These are phyloP conservation scores for Perognathus longimembris DNA, from an alignment of 2,113 vertebrate species.

Conservation along the genomic window DNA sequence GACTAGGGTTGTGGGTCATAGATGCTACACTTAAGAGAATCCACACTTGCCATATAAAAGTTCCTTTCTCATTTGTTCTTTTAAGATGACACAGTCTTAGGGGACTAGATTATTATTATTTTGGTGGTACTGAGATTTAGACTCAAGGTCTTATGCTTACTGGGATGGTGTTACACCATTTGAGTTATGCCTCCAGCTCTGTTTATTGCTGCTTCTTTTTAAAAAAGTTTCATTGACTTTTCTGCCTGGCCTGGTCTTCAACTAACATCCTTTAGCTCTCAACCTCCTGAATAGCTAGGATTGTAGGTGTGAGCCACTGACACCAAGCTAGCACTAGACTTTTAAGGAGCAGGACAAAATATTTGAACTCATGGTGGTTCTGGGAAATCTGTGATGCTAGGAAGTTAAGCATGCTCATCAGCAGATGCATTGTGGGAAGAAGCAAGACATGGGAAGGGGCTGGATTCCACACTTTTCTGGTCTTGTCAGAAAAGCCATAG, in stretches of 20 bases:
- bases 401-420: neutral
- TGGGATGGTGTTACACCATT: too few relatives aligned
- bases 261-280: too few relatives aligned
- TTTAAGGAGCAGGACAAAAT: neutral
- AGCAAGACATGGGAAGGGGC: neutral
- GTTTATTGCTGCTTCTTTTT: too few relatives aligned
- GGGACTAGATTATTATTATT: neutral
- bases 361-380: neutral
- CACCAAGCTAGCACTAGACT: neutral
- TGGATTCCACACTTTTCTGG: neutral
- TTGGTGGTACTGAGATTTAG: too few relatives aligned
- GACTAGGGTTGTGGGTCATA: too few relatives aligned
- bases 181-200: too few relatives aligned
- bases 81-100: neutral
- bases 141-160: too few relatives aligned
- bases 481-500: neutral
- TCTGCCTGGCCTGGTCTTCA: too few relatives aligned
- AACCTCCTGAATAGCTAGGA: too few relatives aligned
- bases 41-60: neutral
- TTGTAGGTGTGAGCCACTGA: too few relatives aligned
- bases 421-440: rapidly evolving
- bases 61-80: neutral
- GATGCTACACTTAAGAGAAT: neutral
- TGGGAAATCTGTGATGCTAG: neutral
- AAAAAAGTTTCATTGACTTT: too few relatives aligned